These are phyloP conservation scores for Dendrocincla tyrannina DNA, from an alignment of 2,797 vertebrate genomes.

Conservation along the genomic window DNA sequence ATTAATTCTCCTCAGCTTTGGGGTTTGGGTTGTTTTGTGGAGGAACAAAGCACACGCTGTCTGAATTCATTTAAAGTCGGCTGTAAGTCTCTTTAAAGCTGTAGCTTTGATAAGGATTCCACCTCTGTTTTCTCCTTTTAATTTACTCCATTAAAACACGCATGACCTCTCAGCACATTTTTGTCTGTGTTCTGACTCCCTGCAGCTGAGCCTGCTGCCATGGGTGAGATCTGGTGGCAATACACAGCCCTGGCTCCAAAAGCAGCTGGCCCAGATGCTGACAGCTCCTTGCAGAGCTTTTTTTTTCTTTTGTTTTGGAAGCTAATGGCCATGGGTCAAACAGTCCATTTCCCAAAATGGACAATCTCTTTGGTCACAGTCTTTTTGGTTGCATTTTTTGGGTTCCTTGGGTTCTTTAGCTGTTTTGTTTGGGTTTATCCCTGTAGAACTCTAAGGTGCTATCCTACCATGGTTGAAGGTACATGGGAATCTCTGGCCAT, in stretches of 20 bases:
- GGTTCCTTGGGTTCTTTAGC: not conserved
- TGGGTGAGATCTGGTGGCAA: not conserved
- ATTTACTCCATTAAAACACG: not conserved
- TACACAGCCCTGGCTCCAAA: not conserved
- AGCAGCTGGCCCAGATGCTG: not conserved
- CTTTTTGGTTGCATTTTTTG: accelerated
- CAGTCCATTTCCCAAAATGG: not conserved
- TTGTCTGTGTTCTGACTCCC: not conserved
- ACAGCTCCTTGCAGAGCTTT: not conserved
- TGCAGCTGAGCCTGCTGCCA: not conserved
- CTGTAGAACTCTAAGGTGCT: too few relatives aligned
- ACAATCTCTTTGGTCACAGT: not conserved
- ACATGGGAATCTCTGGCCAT: not conserved
- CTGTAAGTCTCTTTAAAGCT: not conserved
- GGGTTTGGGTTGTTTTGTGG: not conserved
- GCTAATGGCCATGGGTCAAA: not conserved
- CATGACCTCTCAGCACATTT: not conserved
- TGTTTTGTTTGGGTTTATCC: not conserved
- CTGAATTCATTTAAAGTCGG: not conserved
- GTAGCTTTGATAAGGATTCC: not conserved
- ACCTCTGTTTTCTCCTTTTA: not conserved
- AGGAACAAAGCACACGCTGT: not conserved
- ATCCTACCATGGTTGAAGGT: not conserved
- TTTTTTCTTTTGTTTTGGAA: not conserved
- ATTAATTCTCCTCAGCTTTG: slow-evolving; percentile 17